Conservation (phyloP, 2,113 vertebrate species). For the Laticauda laticaudata region DNA sequence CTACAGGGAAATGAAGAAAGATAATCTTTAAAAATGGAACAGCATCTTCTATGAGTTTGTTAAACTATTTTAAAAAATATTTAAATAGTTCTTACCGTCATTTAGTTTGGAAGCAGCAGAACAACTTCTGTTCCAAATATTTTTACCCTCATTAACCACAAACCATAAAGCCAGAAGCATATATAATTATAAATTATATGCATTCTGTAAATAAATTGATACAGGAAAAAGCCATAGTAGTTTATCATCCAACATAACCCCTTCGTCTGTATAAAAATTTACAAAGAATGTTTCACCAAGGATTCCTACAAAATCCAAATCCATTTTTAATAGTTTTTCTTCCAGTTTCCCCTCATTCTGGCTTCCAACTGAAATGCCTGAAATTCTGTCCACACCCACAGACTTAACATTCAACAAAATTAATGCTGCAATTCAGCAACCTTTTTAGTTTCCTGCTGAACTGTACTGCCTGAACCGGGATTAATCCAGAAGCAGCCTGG, state of each 20-base stretch:
- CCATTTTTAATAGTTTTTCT: not conserved
- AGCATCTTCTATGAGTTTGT: not conserved
- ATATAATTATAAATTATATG: not conserved
- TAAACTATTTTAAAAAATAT: not conserved
- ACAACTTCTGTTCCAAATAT: not conserved
- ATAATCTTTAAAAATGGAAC: not conserved
- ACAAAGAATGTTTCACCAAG: not conserved
- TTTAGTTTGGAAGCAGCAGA: not conserved
- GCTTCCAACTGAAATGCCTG: not conserved
- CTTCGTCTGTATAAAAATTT: not conserved
- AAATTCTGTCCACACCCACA: conserved; percentile 1
- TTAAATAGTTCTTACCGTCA: not conserved
- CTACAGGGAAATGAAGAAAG: not conserved
- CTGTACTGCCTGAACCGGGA: not conserved
- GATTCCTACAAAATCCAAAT: not conserved
- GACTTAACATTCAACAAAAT: conserved; percentile 2
- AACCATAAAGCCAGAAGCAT: not conserved
- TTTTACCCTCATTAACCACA: not conserved
- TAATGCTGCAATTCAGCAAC: not conserved
- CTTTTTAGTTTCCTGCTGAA: not conserved
- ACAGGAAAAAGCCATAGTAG: not conserved
- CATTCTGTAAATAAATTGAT: not conserved
- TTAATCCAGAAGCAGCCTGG: not conserved
- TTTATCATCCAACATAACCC: not conserved
- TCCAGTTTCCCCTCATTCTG: conserved; percentile 1